Evolutionary conservation across 2,888 invertebrate genomes (phyloP), one percentile per base, ranked within the genome.

Genomic region (Ischnus inquisitorius): DNA sequence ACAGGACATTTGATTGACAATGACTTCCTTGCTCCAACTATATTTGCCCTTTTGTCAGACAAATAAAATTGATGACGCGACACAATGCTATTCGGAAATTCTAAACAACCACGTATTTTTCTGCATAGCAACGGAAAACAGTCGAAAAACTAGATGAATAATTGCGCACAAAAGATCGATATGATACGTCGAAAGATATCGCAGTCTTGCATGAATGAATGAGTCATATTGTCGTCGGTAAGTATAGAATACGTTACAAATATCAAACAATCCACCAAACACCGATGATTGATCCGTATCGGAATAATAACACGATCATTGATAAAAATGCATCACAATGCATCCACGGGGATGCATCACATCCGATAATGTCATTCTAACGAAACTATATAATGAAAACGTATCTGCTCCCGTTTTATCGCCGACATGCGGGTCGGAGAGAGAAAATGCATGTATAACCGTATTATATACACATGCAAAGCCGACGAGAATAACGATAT

Each of bases 301-400:
- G 48, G 16, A 10, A n/a, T 10, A 22, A 16, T 16, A 48, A 28
- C 10, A 28, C 48, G n/a, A 2, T 14, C 4, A 12, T n/a, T 28
- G 46, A 68, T 68, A 28, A 54, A 68, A 48, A n/a, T 68, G 3
- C 28, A 46, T 68, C 28, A 16, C 28, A 2, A 48, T 10, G 14
- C 48, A 48, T 34, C 16, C 25, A 48, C 25, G n/a, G 25, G 28
- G 48, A 25, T 22, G 28, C 48, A n/a, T 48, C 68, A 46, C 43
- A 43, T 46, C 34, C 48, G 46, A 48, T 68, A 68, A 48, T 28
- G 68, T 68, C 43, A 67, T 43, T 25, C 43, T 3, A 46, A 68
- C 68, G 48, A 48, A 28, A 48, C 48, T 51, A 34, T 68, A 46
- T 68, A 48, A 68, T 68, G 68, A 68, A 68, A 68, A 68, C 48